Percentiles rank a stretch among this genome's conserved stretches.
Conservation (phyloP, 2,888 invertebrate species). For the Adelognathus sp. region DNA sequence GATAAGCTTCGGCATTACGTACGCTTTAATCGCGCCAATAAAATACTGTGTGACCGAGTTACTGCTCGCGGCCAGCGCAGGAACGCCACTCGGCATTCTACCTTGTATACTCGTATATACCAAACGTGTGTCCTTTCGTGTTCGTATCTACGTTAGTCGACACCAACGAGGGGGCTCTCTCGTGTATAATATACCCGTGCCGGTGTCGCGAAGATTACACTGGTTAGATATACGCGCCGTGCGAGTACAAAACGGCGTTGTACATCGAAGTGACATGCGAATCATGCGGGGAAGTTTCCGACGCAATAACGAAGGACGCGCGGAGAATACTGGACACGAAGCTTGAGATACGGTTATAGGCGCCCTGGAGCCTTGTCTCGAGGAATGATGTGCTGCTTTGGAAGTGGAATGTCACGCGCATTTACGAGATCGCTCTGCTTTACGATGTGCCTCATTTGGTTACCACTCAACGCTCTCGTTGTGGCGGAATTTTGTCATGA, state of each 20-base stretch:
- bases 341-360: neutral
- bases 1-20: constrained; percentile 51
- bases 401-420: constrained; percentile 65
- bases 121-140: neutral
- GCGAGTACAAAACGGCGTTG: constrained; percentile 40
- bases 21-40: constrained; percentile 51
- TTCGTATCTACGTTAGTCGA: constrained; percentile 27
- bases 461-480: constrained; percentile 21
- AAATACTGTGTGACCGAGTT: constrained; percentile 51
- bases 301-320: neutral
- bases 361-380: neutral
- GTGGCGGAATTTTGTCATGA: constrained; percentile 15
- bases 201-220: constrained; percentile 41
- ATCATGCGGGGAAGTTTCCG: constrained; percentile 36
- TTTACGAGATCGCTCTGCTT: constrained; percentile 71
- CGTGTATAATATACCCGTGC: constrained; percentile 17
- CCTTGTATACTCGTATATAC: neutral
- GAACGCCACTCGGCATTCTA: neutral
- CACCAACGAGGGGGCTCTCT: constrained; percentile 21
- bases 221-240: constrained; percentile 33
- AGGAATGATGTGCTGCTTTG: constrained; percentile 35
- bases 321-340: constrained; percentile 16
- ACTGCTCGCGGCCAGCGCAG: constrained; percentile 15
- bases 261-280: constrained; percentile 47
- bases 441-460: constrained; percentile 67